Evolutionary conservation across 2,797 vertebrate genomes (phyloP).

Genomic region (Crotalus adamanteus): DNA sequence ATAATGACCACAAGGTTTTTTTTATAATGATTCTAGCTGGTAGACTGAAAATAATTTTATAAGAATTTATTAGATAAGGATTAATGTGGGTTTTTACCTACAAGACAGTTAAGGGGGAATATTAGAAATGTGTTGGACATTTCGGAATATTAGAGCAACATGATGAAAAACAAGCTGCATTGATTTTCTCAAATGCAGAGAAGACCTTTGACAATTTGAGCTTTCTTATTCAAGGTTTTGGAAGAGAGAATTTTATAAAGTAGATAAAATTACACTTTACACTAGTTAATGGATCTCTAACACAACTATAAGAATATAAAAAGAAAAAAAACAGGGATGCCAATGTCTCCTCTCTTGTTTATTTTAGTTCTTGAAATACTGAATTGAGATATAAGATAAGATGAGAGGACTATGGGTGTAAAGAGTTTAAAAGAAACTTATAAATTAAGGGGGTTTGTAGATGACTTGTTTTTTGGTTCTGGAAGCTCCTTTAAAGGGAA

Average conservation of each 20-base stretch:
- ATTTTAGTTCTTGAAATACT: neutral
- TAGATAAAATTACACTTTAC: neutral
- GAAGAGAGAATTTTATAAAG: neutral
- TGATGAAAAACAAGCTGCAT: neutral
- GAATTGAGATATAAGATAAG: neutral
- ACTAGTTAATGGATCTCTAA: neutral
- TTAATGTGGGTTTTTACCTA: neutral
- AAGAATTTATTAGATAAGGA: neutral
- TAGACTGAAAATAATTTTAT: neutral
- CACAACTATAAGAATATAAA: neutral
- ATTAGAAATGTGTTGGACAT: neutral
- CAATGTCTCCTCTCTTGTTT: neutral
- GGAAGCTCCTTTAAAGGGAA: neutral
- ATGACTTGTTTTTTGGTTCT: neutral
- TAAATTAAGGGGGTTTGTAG: neutral
- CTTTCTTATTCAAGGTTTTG: neutral
- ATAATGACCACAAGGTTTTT: neutral
- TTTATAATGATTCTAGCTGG: neutral
- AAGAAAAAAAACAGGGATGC: neutral
- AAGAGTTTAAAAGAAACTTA: neutral
- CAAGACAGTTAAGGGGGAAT: neutral
- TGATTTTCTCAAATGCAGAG: neutral
- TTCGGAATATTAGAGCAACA: neutral
- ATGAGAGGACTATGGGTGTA: neutral
- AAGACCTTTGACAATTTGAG: neutral